Conservation (phyloP, 2,888 invertebrate species). For the Doris montereyensis region DNA sequence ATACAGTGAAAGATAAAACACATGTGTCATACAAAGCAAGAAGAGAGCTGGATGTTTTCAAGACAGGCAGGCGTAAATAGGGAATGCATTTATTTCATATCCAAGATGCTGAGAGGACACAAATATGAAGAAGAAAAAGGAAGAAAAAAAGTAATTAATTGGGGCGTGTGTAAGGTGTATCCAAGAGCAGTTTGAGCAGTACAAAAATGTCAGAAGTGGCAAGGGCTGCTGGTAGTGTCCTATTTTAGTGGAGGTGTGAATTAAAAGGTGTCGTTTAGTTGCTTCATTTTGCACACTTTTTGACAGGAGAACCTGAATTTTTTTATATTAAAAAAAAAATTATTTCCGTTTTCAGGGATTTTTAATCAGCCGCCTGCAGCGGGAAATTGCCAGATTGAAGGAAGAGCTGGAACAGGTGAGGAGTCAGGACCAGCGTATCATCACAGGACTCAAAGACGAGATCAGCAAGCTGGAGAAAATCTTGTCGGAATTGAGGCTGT, state of each 20-base stretch:
- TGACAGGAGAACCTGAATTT: neutral
- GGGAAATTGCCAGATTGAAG: conserved; percentile 74
- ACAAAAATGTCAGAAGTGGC: no score
- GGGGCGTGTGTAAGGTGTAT: no score
- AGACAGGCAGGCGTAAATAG: no score
- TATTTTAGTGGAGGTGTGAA: neutral
- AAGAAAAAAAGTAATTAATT: no score
- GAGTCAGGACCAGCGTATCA: conserved; percentile 75
- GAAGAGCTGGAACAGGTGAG: conserved; percentile 82
- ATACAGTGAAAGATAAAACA: no score
- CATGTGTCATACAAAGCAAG: no score
- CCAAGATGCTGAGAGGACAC: no score
- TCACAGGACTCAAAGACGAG: conserved; percentile 74
- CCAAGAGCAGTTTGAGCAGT: no score
- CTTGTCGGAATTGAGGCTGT: conserved; percentile 63
- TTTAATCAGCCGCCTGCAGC: conserved; percentile 82
- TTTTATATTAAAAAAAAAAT: neutral
- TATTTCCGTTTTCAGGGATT: conserved; percentile 61
- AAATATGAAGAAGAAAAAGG: no score
- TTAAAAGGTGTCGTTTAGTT: neutral
- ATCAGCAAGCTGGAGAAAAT: conserved; percentile 69
- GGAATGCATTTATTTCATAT: no score
- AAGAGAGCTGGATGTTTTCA: no score
- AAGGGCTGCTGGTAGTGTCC: no score
- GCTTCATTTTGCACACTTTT: neutral